These are phyloP conservation scores for Pyrocephalus nanus DNA, from an alignment of 2,797 vertebrate species.

Conservation along the genomic window DNA sequence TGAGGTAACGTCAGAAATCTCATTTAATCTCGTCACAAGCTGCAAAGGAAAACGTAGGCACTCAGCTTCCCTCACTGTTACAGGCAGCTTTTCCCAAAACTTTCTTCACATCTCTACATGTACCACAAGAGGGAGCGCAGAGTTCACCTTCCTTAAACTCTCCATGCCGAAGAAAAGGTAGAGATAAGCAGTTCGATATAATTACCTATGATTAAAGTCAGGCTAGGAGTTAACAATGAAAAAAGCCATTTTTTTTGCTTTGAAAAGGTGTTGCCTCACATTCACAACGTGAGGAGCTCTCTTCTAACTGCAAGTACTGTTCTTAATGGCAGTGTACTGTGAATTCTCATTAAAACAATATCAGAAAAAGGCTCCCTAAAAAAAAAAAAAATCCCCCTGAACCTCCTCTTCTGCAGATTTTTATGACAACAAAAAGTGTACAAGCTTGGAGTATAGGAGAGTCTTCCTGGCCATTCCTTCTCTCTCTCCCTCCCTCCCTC, in stretches of 20 bases:
- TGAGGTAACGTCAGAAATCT: neutral
- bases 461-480: neutral
- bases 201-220: neutral
- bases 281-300: neutral
- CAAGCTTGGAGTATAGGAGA: neutral
- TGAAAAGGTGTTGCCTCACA: neutral
- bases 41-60: neutral
- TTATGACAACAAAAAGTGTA: neutral
- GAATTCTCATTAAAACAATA: neutral
- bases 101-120: neutral
- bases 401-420: neutral
- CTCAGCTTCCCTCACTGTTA: neutral
- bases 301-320: neutral
- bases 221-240: neutral
- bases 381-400: neutral
- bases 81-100: accelerated
- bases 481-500: neutral
- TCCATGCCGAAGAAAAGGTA: neutral
- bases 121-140: conserved; percentile 70
- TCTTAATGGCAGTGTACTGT: neutral
- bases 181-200: accelerated
- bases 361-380: neutral
- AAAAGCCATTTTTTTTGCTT: neutral
- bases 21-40: neutral
- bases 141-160: conserved; percentile 10